Conservation (phyloP, 2,888 invertebrate genomes). For the Microctonus aethiopoides region DNA sequence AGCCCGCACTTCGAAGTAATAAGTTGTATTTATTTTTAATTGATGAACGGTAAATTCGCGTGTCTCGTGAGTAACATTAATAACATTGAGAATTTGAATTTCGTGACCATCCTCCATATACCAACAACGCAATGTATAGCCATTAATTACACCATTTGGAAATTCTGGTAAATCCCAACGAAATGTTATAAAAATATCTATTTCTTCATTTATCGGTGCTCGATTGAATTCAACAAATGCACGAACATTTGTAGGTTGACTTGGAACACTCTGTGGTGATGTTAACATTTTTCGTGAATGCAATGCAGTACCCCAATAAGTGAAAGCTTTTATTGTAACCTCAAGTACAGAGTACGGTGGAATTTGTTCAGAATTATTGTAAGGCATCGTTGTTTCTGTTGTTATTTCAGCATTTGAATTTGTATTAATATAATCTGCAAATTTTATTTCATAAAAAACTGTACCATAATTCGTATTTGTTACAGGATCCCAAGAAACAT, state of each 20-base stretch:
- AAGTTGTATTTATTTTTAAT: slow-evolving; percentile 73
- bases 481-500: slow-evolving; percentile 84
- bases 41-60: slow-evolving; percentile 72
- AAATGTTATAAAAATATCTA: slow-evolving; percentile 55
- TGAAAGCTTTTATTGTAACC: slow-evolving; percentile 82
- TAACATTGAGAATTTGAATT: slow-evolving; percentile 71
- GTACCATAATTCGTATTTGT: slow-evolving; percentile 81
- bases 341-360: slow-evolving; percentile 79
- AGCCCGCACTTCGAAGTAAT: slow-evolving; percentile 81
- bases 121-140: slow-evolving; percentile 82
- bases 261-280: slow-evolving; percentile 86
- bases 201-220: slow-evolving; percentile 58
- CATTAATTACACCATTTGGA: slow-evolving; percentile 79
- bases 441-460: slow-evolving; percentile 84
- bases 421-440: slow-evolving; percentile 72
- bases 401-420: slow-evolving; percentile 69
- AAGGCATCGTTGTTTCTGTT: slow-evolving; percentile 56
- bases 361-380: slow-evolving; percentile 68
- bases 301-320: slow-evolving; percentile 84
- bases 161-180: slow-evolving; percentile 83
- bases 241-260: slow-evolving; percentile 78
- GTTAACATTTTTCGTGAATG: slow-evolving; percentile 73
- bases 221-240: slow-evolving; percentile 76
- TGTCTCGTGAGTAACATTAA: slow-evolving; percentile 69
- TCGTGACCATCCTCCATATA: slow-evolving; percentile 66